Conservation (phyloP, 2,113 vertebrate species). For the Thalassarche chlororhynchos region DNA sequence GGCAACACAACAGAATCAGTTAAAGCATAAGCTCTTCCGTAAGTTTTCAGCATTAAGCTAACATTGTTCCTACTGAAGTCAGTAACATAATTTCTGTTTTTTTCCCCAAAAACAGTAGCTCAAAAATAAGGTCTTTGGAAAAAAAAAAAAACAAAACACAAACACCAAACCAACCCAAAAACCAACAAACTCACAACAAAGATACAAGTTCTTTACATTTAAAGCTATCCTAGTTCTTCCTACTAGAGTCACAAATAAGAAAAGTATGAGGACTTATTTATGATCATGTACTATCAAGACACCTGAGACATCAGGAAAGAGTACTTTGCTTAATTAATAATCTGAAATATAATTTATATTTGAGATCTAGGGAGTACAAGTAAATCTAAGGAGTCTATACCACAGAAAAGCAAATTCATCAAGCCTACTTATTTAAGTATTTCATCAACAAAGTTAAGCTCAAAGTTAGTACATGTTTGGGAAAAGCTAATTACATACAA, state of each 20-base stretch:
- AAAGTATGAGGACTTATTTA: neutral
- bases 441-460: neutral
- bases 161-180: neutral
- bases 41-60: neutral
- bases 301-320: neutral
- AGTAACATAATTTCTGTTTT: neutral
- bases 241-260: neutral
- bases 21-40: neutral
- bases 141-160: neutral
- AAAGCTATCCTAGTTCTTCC: neutral
- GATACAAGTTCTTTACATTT: neutral
- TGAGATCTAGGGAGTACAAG: neutral
- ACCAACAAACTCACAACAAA: neutral
- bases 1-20: neutral
- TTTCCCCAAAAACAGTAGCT: neutral
- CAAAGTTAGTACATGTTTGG: neutral
- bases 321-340: neutral
- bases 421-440: neutral
- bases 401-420: neutral
- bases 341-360: neutral
- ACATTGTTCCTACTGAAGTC: neutral
- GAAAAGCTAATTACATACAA: conserved; percentile 81
- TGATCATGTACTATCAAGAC: neutral
- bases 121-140: neutral
- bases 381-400: neutral